A percentile compares a stretch with the other conserved stretches of the same genome.
phyloP scores from a whole-genome alignment of 2,888 invertebrate species.

The Emmelina monodactyla region DNA sequence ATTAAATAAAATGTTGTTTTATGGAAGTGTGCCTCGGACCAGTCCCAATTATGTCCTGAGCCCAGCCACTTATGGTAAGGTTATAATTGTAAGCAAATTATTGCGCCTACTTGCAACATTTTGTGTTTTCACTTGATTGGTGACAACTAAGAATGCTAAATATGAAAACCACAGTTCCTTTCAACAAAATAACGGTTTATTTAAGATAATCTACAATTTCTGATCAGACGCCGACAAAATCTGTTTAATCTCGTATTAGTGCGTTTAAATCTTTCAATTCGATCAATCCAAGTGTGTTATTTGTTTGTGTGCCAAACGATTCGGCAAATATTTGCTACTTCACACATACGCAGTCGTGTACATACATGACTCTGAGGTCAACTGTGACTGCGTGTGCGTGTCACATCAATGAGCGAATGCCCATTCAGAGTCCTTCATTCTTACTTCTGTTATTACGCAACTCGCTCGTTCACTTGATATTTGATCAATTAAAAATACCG shows the following conservation, averaged over 20 bases:
- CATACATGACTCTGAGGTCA: no score
- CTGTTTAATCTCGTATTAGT: neutral
- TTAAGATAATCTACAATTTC: no score
- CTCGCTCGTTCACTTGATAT: slow-evolving; percentile 19
- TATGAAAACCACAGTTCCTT: no score
- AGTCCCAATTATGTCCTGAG: slow-evolving; percentile 1
- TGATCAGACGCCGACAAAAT: no score
- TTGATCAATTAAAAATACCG: slow-evolving; percentile 19
- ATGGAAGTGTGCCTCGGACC: neutral
- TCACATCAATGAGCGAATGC: slow-evolving; percentile 38
- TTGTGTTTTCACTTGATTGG: no score
- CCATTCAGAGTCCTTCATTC: slow-evolving; percentile 45
- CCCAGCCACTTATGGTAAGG: neutral
- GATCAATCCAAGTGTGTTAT: slow-evolving; percentile 14
- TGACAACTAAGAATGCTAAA: no score
- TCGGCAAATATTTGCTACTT: slow-evolving; percentile 28
- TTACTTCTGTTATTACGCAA: slow-evolving; percentile 40
- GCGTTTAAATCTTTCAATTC: slow-evolving; percentile 4
- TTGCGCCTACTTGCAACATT: neutral
- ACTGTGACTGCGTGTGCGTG: slow-evolving; percentile 24
- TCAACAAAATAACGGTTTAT: no score
- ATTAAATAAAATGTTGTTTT: slow-evolving; percentile 1
- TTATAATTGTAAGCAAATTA: neutral
- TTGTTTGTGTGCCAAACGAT: slow-evolving; percentile 22
- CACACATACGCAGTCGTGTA: slow-evolving; percentile 19